phyloP scores from a whole-genome alignment of 2,113 vertebrate genomes.

The Taxidea taxus region DNA sequence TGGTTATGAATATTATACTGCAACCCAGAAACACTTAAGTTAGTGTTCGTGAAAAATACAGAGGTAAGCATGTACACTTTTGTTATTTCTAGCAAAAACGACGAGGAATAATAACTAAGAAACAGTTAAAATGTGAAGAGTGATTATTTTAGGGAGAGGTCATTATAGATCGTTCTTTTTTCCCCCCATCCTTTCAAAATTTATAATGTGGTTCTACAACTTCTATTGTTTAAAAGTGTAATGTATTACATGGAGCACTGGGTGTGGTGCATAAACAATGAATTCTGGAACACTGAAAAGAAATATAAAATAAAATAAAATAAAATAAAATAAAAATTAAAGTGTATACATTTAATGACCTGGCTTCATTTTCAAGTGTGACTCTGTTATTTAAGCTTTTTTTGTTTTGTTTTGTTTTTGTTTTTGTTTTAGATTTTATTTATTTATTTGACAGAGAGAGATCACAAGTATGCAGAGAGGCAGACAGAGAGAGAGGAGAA shows the following conservation, averaged over 20 bases:
- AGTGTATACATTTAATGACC: background rate
- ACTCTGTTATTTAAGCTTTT: background rate
- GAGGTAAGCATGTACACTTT: background rate
- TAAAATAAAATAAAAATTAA: background rate
- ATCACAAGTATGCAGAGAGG: no score
- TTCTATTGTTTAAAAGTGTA: background rate
- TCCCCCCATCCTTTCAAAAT: background rate
- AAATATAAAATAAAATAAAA: background rate
- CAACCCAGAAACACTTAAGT: background rate
- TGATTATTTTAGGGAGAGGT: background rate
- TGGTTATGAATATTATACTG: background rate
- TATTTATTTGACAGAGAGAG: no score
- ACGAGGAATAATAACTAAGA: background rate
- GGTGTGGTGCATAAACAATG: no score
- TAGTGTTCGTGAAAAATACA: background rate
- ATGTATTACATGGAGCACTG: no score
- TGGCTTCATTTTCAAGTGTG: background rate
- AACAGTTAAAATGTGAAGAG: background rate
- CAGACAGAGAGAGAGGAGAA: no score
- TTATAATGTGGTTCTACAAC: background rate
- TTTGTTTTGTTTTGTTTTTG: background rate
- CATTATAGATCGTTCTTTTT: background rate
- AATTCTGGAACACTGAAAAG: no score
- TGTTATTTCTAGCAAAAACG: background rate
- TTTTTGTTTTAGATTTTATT: no score